Percentiles rank a stretch among this genome's conserved stretches.
These are phyloP conservation scores for Drepana arcuata DNA, from an alignment of 1,140 invertebrate genomes.

Conservation along the genomic window DNA sequence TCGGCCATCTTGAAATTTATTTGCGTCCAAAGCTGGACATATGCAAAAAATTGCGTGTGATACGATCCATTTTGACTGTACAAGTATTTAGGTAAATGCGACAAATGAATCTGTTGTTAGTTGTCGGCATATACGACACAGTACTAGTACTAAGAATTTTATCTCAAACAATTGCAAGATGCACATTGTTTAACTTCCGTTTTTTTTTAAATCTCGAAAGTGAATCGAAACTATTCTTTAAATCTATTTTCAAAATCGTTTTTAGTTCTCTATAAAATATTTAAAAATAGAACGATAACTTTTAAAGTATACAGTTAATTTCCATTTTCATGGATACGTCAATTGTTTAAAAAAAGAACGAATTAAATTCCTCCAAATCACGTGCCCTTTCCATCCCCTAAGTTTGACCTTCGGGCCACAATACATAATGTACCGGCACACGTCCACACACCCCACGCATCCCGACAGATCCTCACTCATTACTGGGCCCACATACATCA, in stretches of 20 bases:
- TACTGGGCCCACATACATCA: slow-evolving; percentile 36
- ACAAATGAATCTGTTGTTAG: too few species aligned
- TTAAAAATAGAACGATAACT: not conserved
- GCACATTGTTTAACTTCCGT: too few species aligned
- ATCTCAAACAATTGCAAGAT: too few species aligned
- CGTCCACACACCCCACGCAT: not conserved
- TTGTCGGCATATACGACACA: too few species aligned
- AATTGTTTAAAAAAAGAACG: not conserved
- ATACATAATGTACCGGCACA: not conserved
- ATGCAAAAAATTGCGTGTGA: not conserved
- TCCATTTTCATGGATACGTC: not conserved
- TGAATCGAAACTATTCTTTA: too few species aligned
- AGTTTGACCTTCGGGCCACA: not conserved
- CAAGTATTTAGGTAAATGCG: too few species aligned
- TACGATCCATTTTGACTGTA: too few species aligned
- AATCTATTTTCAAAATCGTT: too few species aligned
- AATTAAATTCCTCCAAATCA: too few species aligned
- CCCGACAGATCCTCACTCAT: slow-evolving; percentile 25
- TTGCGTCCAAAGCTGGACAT: not conserved
- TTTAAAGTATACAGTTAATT: not conserved
- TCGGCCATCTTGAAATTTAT: not conserved
- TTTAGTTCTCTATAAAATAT: too few species aligned
- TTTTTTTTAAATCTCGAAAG: too few species aligned
- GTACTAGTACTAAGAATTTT: too few species aligned
- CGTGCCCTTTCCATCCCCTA: not conserved